A percentile compares a stretch with the other conserved stretches of the same genome.
phyloP scores from a whole-genome alignment of 2,888 invertebrate species.

The Chrysolina oricalcia region DNA sequence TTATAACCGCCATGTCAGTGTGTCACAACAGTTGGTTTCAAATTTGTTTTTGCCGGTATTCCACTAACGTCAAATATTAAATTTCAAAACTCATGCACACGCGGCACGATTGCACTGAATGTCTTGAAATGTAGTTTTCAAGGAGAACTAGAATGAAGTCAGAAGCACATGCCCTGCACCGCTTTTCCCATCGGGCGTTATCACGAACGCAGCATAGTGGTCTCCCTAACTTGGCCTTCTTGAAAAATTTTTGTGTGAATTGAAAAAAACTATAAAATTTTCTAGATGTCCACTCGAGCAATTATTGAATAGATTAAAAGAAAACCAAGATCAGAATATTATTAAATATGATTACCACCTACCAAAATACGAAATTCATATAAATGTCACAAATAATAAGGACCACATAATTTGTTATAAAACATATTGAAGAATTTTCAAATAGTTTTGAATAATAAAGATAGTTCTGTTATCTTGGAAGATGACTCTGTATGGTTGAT shows the following conservation, averaged over 20 bases:
- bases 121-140: background rate
- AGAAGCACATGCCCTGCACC: background rate
- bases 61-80: background rate
- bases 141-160: background rate
- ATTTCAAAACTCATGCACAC: background rate
- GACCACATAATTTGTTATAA: conserved; percentile 24
- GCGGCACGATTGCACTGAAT: no score
- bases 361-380: conserved; percentile 8
- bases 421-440: conserved; percentile 16
- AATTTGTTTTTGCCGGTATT: no score
- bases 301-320: conserved; percentile 30
- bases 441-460: conserved; percentile 16
- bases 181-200: background rate
- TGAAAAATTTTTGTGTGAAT: conserved; percentile 44
- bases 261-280: conserved; percentile 34
- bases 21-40: background rate
- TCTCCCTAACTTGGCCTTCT: no score
- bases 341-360: conserved; percentile 14
- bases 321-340: conserved; percentile 32
- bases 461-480: conserved; percentile 16
- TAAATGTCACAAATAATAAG: conserved; percentile 2
- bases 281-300: no score
- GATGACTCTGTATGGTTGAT: conserved; percentile 11
- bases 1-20: conserved; percentile 24
- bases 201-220: no score